Percentiles rank a stretch among this genome's conserved stretches.
Evolutionary conservation across 2,888 invertebrate species (phyloP).

Genomic region (Aphodius sticticus): DNA sequence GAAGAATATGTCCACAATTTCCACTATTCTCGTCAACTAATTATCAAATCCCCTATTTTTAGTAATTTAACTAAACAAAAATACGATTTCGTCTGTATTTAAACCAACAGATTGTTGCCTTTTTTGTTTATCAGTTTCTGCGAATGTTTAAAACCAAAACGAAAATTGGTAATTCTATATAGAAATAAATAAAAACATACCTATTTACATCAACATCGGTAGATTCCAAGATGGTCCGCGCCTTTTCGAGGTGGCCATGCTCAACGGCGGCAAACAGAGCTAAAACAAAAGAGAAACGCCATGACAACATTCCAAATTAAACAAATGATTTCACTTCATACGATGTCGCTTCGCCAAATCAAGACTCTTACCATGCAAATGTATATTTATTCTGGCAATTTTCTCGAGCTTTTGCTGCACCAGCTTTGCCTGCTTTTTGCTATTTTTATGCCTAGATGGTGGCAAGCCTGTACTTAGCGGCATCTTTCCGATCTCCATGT

Average conservation of each 20-base stretch:
- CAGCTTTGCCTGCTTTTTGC: constrained; percentile 74
- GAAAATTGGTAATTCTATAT: too few species aligned
- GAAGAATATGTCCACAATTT: too few species aligned
- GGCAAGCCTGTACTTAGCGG: constrained; percentile 64
- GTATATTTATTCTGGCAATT: constrained; percentile 81
- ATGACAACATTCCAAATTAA: constrained; percentile 18
- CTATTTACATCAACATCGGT: constrained; percentile 94
- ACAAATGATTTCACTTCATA: not conserved
- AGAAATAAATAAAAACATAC: constrained; percentile 61
- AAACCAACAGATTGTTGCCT: too few species aligned
- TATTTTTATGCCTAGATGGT: constrained; percentile 63
- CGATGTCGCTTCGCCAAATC: not conserved
- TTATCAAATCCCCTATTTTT: too few species aligned
- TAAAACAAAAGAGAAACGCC: constrained; percentile 64
- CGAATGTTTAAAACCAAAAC: not conserved
- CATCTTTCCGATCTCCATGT: constrained; percentile 60
- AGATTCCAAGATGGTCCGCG: constrained; percentile 88
- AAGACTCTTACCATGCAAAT: constrained; percentile 77
- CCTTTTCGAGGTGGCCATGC: constrained; percentile 93
- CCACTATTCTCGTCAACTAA: too few species aligned
- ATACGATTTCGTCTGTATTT: too few species aligned
- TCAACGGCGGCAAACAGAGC: constrained; percentile 95
- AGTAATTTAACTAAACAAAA: too few species aligned
- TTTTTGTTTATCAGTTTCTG: too few species aligned
- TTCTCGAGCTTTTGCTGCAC: constrained; percentile 78